Evolutionary conservation across 2,113 vertebrate species (phyloP), one percentile per base, ranked within the genome.

Genomic region (Cacatua alba): DNA sequence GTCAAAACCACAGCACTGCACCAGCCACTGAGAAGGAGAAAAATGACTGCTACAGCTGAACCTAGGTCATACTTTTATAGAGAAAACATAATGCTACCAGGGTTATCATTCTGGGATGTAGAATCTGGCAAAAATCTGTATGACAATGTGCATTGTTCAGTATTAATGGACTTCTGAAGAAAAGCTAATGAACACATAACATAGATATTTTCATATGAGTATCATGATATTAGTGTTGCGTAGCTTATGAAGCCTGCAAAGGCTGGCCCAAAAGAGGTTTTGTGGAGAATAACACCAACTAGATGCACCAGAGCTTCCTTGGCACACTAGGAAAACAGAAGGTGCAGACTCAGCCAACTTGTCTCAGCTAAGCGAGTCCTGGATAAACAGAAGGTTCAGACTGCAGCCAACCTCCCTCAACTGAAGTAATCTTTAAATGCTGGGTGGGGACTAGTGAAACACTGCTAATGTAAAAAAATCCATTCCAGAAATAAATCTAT

Each of bases 361-460:
- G 35, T 37, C 35, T 37, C 35, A 86, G 85, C 78, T 91, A 94
- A 62, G 51, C 3, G 5, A 94, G 49, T 41, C 79, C 82, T 64
- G 70, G 70, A 71, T 88, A 94, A 94, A 93, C 90, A 97, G 92
- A 91, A 94, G 94, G 70, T 10, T 76, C 60, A 88, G 67, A 82
- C 4, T 57, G 88, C 78, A 95, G 94, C 92, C 93, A 96, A 60
- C 14, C 81, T 91, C 72, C 39, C 72, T 86, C 77, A 60, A 20
- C 55, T 44, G 23, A 82, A 86, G 65, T 49, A 49, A 75, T 78
- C 76, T 82, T 64, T 81, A 88, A 83, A 91, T 49, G 55, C 3
- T 74, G 65, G 59, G 83, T 93, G 46, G 33, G 83, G 81, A 95
- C 14, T 13, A 39, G 69, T 91, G 94, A 83, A 91, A 94, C 2